phyloP scores from a whole-genome alignment of 37 sponge, comb jelly and placozoan species.

The Spongilla lacustris region DNA sequence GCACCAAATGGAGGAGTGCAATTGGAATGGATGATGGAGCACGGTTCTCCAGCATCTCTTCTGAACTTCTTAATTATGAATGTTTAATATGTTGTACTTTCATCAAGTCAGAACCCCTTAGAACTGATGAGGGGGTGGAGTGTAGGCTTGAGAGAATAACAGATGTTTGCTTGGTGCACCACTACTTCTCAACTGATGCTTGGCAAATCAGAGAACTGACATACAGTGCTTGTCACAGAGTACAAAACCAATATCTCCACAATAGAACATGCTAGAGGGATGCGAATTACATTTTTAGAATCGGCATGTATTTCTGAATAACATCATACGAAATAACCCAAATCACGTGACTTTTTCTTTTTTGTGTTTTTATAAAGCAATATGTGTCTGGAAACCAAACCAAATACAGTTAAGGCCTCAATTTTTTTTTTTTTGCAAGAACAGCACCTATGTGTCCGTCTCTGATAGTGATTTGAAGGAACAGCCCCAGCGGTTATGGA shows the following conservation, averaged over 20 bases:
- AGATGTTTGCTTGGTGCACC: no score
- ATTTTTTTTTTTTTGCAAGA: neutral
- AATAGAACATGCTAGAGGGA: neutral
- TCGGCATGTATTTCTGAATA: neutral
- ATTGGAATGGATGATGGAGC: no score
- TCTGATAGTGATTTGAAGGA: neutral
- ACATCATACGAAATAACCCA: neutral
- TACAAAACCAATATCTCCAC: neutral
- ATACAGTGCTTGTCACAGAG: neutral
- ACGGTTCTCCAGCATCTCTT: no score
- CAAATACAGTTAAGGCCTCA: neutral
- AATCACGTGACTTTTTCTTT: neutral
- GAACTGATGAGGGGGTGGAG: no score
- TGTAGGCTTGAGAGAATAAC: no score
- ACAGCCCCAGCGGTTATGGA: neutral
- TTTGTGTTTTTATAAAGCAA: conserved; percentile 1
- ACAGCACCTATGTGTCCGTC: neutral
- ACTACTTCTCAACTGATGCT: no score
- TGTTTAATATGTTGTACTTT: no score
- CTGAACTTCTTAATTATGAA: no score
- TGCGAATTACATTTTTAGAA: neutral
- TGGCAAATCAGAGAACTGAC: no score
- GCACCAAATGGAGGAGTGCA: no score
- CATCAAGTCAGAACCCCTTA: no score
- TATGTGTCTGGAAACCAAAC: conserved; percentile 1